Base-by-base conservation (phyloP, 2,888 invertebrate genomes). In the Ochropleura plecta region DNA sequence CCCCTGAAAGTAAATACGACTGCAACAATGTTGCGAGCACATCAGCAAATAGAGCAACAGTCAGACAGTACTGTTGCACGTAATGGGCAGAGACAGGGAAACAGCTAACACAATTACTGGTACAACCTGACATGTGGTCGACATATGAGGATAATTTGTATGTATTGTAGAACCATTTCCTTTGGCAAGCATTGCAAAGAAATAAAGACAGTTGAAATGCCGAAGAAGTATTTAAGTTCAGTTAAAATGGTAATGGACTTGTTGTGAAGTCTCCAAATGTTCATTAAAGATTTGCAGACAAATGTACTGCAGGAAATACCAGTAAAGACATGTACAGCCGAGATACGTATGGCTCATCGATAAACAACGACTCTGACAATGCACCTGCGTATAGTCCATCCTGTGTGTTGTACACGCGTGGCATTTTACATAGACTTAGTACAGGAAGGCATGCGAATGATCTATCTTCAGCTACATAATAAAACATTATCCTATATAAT, bases 1-100 rank as follows among this genome's bases (percentile, higher is more conserved):
- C 20, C 48, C 53, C 63, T 57, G 42, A 62, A 64, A 51, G 49
- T 57, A 64, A 71, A 70, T 60, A 78, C 55, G 70, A 71, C 74
- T 75, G 78, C 85, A 87, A 85, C 81, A 81, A 70, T 71, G 85
- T 86, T 81, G 79, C 80, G 0, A n/a, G 40, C 57, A 69, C 30
- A 65, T 51, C 55, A 46, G 65, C 63, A 67, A 82, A 82, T 73
- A 78, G 30, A 82, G 57, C 72, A 46, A 64, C 51, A 70, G 46
- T 64, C 70, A n/a, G 51, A 8, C 6, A 0, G 51, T 5, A 53
- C 62, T 16, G 49, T 49, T 40, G 2, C 70, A 63, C 53, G 63
- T 83, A 86, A 88, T 81, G 68, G 71, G 55, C 65, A 78, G 67
- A 69, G 73, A 74, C 69, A 20, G 57, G 40, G 72, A 82, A 80